phyloP scores from a whole-genome alignment of 2,797 vertebrate genomes.

The Alosa sapidissima region DNA sequence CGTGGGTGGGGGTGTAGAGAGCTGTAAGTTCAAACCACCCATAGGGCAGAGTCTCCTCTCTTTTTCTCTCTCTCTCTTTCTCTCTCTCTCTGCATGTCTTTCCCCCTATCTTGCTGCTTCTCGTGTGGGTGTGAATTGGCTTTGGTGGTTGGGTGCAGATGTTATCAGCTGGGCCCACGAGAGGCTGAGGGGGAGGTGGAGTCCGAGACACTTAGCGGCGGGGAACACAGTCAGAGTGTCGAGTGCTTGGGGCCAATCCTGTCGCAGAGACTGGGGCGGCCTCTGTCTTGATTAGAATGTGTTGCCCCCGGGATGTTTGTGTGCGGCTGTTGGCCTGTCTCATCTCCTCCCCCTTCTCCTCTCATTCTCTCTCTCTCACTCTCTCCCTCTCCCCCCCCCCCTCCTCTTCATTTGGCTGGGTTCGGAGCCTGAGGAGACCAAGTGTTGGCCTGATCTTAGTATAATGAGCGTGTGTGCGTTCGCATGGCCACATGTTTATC shows the following conservation, averaged over 20 bases:
- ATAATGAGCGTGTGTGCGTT: background rate
- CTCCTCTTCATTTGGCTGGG: background rate
- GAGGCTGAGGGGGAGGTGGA: background rate
- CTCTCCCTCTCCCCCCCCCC: background rate
- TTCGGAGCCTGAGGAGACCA: background rate
- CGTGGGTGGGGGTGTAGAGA: conserved; percentile 22
- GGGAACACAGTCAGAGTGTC: background rate
- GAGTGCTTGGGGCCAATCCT: background rate
- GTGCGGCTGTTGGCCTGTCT: background rate
- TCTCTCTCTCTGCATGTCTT: background rate
- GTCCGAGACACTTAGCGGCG: background rate
- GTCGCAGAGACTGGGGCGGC: background rate
- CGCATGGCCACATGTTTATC: conserved; percentile 32
- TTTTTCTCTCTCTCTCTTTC: background rate
- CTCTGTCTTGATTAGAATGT: background rate
- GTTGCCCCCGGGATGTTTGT: background rate
- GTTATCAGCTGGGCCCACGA: conserved; percentile 37
- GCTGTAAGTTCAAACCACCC: conserved; percentile 21
- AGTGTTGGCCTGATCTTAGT: conserved; percentile 6
- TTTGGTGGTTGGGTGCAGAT: conserved; percentile 29
- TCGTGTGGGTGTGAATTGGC: conserved; percentile 29
- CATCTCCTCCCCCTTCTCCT: background rate
- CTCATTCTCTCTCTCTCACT: background rate
- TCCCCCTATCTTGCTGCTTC: background rate
- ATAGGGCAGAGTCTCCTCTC: conserved; percentile 1